These are phyloP conservation scores for Nesoenas mayeri DNA, from an alignment of 2,113 vertebrate genomes.

Conservation along the genomic window DNA sequence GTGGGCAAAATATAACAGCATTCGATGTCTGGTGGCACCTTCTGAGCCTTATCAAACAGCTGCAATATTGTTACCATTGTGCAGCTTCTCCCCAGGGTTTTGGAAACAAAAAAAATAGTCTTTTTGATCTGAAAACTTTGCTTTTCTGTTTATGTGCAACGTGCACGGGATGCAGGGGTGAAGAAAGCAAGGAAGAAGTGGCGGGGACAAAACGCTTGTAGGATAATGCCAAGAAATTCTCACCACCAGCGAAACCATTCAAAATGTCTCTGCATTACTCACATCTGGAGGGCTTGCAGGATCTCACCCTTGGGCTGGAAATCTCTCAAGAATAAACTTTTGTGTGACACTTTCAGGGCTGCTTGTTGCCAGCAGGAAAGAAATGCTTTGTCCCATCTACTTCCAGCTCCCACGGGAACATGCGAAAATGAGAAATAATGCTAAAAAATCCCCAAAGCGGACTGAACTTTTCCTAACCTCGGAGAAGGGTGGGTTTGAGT, in stretches of 20 bases:
- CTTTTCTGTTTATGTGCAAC: not conserved
- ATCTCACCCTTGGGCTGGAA: constrained; percentile 36
- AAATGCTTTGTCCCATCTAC: constrained; percentile 20
- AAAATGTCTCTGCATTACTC: not conserved
- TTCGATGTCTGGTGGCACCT: not conserved
- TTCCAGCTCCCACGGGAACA: constrained; percentile 48
- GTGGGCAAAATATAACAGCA: not conserved
- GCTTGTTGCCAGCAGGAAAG: constrained; percentile 44
- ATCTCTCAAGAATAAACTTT: not conserved
- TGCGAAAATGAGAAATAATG: not conserved
- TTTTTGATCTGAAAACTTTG: not conserved
- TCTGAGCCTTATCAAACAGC: not conserved
- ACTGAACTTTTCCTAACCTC: constrained; percentile 61
- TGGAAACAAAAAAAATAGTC: not conserved
- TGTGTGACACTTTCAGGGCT: constrained; percentile 16
- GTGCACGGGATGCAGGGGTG: not conserved
- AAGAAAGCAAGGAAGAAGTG: not conserved
- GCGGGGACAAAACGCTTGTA: not conserved
- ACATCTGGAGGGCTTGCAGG: not conserved
- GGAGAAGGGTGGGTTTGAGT: not conserved
- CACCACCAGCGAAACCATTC: not conserved
- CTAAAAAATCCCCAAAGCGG: constrained; percentile 28
- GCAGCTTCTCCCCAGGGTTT: not conserved
- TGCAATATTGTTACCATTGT: not conserved
- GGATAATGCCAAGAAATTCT: not conserved